Evolutionary conservation across 2,797 vertebrate genomes (phyloP), one percentile per base, ranked within the genome.

Genomic region (Crypturellus tataupa): DNA sequence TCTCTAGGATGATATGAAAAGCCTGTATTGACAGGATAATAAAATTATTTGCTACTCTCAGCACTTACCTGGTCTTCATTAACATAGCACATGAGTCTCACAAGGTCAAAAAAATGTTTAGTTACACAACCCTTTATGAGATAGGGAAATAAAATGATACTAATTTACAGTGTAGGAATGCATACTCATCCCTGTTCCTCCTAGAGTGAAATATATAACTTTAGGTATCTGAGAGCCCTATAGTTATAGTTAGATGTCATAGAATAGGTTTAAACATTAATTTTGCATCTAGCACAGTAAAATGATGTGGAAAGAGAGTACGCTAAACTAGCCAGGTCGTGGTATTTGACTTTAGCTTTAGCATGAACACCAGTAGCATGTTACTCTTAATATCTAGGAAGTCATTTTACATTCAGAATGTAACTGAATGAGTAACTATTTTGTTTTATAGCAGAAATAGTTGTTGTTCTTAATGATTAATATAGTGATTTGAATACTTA

Each of bases 1-100:
- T 87, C 69, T 78, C 7, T 71, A 75, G 42, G 47, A 75, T 29
- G 7, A 24, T 56, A 51, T 27, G 25, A 73, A 85, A 60, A 29
- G 40, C 78, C 56, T 82, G 86, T 67, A 87, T 46, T 70, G 60
- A 59, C 39, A 63, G 10, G 16, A 49, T 35, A 82, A 87, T 63
- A 80, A 92, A 77, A 47, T 18, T 59, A 59, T 87, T 17, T 63
- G 82, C 64, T 77, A 39, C 10, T 6, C 46, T 3, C 79, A 80
- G 19, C 46, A 60, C 15, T 73, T 77, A 65, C 2, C 1, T 51
- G 14, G 6, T 79, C 33, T 75, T 17, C 16, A 47, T 47, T 73
- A 37, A 11, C 55, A 20, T 6, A 56, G 46, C 49, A 49, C 15
- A 8, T 23, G 23, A 9, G 10, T 63, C 29, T 55, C 10, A 86